A percentile compares a stretch with the other conserved stretches of the same genome.
phyloP scores from a whole-genome alignment of 2,888 invertebrate species.

The Drosophila lutescens region DNA sequence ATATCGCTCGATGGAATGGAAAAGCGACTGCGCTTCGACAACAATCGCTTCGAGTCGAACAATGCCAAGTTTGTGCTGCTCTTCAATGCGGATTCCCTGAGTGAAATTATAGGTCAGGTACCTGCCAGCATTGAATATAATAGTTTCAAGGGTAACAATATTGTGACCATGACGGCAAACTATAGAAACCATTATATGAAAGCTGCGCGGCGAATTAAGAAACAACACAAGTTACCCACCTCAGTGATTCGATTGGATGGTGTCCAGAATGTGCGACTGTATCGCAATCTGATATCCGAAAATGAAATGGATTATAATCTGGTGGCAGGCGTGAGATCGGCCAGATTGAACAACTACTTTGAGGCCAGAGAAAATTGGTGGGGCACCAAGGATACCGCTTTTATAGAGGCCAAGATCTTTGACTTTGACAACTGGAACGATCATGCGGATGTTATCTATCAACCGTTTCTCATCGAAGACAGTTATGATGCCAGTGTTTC shows the following conservation, averaged over 20 bases:
- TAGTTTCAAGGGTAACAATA: conserved; percentile 89
- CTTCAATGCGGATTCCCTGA: conserved; percentile 95
- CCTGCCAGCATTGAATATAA: conserved; percentile 92
- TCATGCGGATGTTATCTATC: conserved; percentile 95
- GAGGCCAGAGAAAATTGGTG: conserved; percentile 98
- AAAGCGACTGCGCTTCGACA: conserved; percentile 93
- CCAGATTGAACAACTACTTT: conserved; percentile 93
- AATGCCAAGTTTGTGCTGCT: conserved; percentile 93
- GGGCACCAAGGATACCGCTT: conserved; percentile 91
- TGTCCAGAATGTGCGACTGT: conserved; percentile 96
- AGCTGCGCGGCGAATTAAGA: conserved; percentile 58
- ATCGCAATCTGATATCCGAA: conserved; percentile 93
- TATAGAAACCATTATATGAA: conserved; percentile 60
- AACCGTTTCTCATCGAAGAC: conserved; percentile 93
- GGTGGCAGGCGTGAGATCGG: conserved; percentile 95
- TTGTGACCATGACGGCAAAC: conserved; percentile 81
- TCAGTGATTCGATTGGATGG: conserved; percentile 96
- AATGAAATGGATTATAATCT: conserved; percentile 95
- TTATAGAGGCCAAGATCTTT: conserved; percentile 94
- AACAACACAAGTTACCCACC: conserved; percentile 86
- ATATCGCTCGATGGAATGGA: conserved; percentile 97
- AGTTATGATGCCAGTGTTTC: conserved; percentile 91
- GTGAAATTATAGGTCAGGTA: conserved; percentile 94
- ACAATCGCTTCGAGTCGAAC: conserved; percentile 92
- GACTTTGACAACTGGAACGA: conserved; percentile 99